Conservation (phyloP, 2,797 vertebrate species). For the Gymnoscopelus braueri region DNA sequence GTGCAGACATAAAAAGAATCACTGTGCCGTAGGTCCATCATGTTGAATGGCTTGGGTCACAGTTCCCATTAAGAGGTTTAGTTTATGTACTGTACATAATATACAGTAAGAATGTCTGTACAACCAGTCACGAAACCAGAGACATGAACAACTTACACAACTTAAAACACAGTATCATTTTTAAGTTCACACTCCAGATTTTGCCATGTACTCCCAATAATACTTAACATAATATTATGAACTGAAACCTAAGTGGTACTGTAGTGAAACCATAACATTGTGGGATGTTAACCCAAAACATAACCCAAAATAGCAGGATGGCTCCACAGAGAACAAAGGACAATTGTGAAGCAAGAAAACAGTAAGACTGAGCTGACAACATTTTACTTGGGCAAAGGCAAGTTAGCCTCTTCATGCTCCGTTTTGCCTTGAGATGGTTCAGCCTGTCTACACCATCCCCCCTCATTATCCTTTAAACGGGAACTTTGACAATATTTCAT, state of each 20-base stretch:
- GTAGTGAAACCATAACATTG: constrained; percentile 18
- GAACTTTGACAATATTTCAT: too few relatives aligned
- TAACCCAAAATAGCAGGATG: constrained; percentile 27
- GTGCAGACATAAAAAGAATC: constrained; percentile 3
- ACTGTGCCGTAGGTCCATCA: constrained; percentile 21
- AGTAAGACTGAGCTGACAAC: constrained; percentile 22
- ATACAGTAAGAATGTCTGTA: constrained; percentile 28
- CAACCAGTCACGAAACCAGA: constrained; percentile 37
- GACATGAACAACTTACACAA: constrained; percentile 37
- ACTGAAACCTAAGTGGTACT: constrained; percentile 25
- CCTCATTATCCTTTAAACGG: constrained; percentile 27
- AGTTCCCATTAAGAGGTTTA: constrained; percentile 14
- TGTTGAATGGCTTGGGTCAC: neutral
- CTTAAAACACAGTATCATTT: too few relatives aligned
- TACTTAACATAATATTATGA: constrained; percentile 29
- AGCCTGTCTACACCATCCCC: constrained; percentile 21
- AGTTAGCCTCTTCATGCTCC: constrained; percentile 13
- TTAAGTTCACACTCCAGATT: too few relatives aligned
- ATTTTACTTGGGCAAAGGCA: neutral
- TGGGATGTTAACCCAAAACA: constrained; percentile 14
- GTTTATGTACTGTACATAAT: neutral
- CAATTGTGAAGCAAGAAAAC: constrained; percentile 13
- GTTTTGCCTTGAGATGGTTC: constrained; percentile 34
- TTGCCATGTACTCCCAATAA: constrained; percentile 12
- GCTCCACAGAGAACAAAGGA: constrained; percentile 15